Conservation (phyloP, 2,113 vertebrate species). For the Lipotes vexillifer region DNA sequence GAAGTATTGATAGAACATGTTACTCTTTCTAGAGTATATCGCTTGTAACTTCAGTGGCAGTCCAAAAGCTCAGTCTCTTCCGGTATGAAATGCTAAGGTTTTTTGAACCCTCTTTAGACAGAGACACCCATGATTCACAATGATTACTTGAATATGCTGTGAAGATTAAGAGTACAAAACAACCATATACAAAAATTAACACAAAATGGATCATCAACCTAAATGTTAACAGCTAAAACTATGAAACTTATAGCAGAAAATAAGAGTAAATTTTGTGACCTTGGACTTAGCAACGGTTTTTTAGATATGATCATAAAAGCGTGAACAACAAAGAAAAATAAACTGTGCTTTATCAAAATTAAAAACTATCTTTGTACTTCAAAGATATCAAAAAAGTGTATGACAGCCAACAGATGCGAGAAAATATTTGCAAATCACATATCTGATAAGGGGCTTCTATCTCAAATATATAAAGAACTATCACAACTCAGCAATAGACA, state of each 20-base stretch:
- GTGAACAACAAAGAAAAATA: background rate
- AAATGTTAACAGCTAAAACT: background rate
- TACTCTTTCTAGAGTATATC: background rate
- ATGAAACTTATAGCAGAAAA: background rate
- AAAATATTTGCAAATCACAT: slow-evolving; percentile 28
- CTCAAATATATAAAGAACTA: background rate
- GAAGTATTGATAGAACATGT: background rate
- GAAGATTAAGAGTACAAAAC: background rate
- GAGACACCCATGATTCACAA: background rate
- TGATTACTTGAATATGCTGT: background rate
- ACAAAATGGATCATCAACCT: background rate
- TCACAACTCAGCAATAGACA: background rate
- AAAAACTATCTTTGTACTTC: background rate
- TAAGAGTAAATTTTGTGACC: background rate
- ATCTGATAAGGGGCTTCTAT: background rate
- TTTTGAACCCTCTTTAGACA: background rate
- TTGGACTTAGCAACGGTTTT: background rate
- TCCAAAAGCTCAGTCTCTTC: background rate
- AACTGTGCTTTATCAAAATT: background rate
- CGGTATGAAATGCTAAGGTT: background rate
- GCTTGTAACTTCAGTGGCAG: background rate
- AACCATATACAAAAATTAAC: background rate
- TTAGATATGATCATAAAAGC: background rate
- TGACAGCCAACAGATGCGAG: background rate
- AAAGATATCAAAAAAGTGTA: slow-evolving; percentile 7